Conservation (phyloP, 53 echinoderm and acorn worm species). For the Hippasteria phrygiana region DNA sequence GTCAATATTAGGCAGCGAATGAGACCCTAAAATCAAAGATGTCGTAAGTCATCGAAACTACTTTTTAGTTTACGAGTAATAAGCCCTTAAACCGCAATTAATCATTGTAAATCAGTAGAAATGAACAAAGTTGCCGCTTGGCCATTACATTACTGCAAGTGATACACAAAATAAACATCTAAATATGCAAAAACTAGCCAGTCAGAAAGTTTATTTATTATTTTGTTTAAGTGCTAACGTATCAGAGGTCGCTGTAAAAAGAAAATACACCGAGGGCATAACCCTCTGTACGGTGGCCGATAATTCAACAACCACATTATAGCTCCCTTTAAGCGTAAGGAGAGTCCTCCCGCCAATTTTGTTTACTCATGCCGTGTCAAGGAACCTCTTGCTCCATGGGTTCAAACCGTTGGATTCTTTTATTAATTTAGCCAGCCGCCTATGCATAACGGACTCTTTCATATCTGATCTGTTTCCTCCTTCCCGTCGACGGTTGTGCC, state of each 20-base stretch:
- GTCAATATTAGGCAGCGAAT: no score
- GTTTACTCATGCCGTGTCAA: neutral
- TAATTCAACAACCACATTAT: constrained; percentile 6
- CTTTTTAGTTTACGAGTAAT: no score
- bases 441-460: constrained; percentile 58
- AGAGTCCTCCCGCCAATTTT: neutral
- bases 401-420: neutral
- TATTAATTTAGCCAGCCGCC: constrained; percentile 54
- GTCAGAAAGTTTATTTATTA: neutral
- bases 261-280: neutral
- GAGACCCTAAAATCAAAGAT: no score
- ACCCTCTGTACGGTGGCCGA: neutral
- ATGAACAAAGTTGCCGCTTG: no score
- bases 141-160: no score
- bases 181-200: neutral
- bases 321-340: neutral
- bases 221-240: neutral
- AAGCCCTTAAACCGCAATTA: no score
- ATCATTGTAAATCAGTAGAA: no score
- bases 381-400: neutral
- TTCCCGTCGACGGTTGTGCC: neutral
- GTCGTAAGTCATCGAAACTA: no score
- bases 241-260: neutral
- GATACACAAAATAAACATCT: no score
- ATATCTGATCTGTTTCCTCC: constrained; percentile 51